Base-by-base conservation (phyloP, 2,113 vertebrate species). In the Balaeniceps rex region DNA sequence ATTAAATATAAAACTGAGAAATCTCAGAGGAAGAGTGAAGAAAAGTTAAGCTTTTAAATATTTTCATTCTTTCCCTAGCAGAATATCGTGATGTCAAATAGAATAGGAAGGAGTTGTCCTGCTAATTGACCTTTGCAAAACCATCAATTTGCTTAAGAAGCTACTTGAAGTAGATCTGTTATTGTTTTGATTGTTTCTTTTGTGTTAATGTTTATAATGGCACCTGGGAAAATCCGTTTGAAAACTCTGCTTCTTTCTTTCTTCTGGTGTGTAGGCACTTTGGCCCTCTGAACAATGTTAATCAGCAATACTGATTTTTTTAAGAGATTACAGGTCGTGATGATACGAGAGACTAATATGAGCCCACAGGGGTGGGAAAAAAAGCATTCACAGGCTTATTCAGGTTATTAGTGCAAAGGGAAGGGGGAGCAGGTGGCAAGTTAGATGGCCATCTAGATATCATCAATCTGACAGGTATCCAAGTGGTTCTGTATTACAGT, bases 361-460 rank as follows among this genome's bases (percentile, higher is more conserved):
- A 95, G 19, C n/a, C 70, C 72, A 76, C 23, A 58, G 63, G 42
- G 26, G 23, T 76, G 77, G 44, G n/a, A 34, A 91, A 88, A 91
- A 42, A 57, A 52, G 1, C 21, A 54, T 91, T 87, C 61, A 57
- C 31, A 82, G 82, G 57, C 69, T 92, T 84, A 64, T 38, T 94
- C 46, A 69, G 42, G 90, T 93, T 96, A 71, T 94, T 92, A 85
- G 68, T 87, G 69, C 60, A 88, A 77, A 78, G 40, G 42, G 70
- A 89, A 95, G 60, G 38, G 85, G 66, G 88, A 83, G 70, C 91
- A 95, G 93, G 92, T 95, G 81, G 91, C 44, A 83, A 91, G 91
- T 60, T 92, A 91, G 61, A 74, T 69, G 82, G 49, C 66, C 94
- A 36, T 89, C 86, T 81, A 87, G 58, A 71, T 89, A 84, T 85